Base-by-base conservation (phyloP, 2,113 vertebrate species). In the Bujurquina vittata region DNA sequence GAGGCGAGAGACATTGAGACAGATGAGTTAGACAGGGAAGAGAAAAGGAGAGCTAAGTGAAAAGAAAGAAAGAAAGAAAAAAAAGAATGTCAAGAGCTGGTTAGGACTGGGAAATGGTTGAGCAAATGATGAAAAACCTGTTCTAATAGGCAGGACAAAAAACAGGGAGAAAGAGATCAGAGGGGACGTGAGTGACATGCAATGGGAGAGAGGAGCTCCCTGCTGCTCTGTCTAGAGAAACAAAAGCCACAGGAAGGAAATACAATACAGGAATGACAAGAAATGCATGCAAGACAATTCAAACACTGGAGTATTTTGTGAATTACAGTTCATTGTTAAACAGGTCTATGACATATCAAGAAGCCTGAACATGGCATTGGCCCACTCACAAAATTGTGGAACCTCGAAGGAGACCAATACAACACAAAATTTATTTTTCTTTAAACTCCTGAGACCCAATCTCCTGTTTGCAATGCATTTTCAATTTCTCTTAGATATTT, bases 211-310 rank as follows among this genome's bases (percentile, higher is more conserved):
- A 84, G 40, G 67, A 85, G 83, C 85, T 85, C 59, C 82, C 84
- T 4, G 35, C 89, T 83, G 90, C 40, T 63, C 62, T 4, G 54
- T 87, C 77, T 81, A 63, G 80, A 75, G 83, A 89, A 90, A 92
- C 85, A 89, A 89, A 92, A 91, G 87, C 77, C 77, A 75, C 79
- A 91, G 90, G 91, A 94, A 91, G 91, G 90, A 93, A 89, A 88
- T 23, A 65, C 73, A 85, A 89, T 83, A 79, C 79, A 85, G 75
- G 74, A 69, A 86, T 59, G 74, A 80, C 14, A 56, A 85, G 65
- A 81, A 81, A 83, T 80, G 76, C n/a, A 86, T 15, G 29, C 23
- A n/a, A 75, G 29, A 83, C 31, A 83, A 85, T 63, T 76, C 26
- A 60, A 80, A 78, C 35, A 37, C 17, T 23, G 29, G 3, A 62